Conservation (phyloP, 2,113 vertebrate species). For the Zootoca vivipara region DNA sequence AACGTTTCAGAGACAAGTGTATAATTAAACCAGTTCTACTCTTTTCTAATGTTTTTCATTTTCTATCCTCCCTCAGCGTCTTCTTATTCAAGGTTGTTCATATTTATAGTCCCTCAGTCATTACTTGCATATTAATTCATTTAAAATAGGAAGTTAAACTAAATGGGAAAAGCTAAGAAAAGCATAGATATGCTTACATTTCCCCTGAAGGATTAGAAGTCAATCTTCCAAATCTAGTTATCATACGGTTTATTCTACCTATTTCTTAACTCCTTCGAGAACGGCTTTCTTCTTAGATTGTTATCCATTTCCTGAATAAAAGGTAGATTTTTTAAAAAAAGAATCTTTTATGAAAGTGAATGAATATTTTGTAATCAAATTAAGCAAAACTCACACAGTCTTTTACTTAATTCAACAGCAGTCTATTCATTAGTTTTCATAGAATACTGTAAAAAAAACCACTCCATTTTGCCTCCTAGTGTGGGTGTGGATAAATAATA, state of each 20-base stretch:
- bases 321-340: no score
- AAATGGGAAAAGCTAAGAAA: not conserved
- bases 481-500: not conserved
- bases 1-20: no score
- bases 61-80: no score
- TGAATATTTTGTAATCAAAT: not conserved
- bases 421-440: not conserved
- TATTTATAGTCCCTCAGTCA: not conserved
- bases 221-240: not conserved
- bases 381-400: not conserved
- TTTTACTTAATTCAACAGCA: not conserved
- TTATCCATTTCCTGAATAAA: not conserved
- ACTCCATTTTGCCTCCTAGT: not conserved
- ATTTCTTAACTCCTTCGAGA: not conserved
- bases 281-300: not conserved
- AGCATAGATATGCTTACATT: not conserved
- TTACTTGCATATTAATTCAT: not conserved
- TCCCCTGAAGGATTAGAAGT: not conserved
- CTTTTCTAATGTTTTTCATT: not conserved
- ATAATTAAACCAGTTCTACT: not conserved
- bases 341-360: not conserved
- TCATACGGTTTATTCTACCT: not conserved
- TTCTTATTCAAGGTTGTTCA: not conserved
- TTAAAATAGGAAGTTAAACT: not conserved
- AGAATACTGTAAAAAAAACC: not conserved